Base-by-base conservation (phyloP, 2,797 vertebrate genomes). In the Coranthus polyacanthus region DNA sequence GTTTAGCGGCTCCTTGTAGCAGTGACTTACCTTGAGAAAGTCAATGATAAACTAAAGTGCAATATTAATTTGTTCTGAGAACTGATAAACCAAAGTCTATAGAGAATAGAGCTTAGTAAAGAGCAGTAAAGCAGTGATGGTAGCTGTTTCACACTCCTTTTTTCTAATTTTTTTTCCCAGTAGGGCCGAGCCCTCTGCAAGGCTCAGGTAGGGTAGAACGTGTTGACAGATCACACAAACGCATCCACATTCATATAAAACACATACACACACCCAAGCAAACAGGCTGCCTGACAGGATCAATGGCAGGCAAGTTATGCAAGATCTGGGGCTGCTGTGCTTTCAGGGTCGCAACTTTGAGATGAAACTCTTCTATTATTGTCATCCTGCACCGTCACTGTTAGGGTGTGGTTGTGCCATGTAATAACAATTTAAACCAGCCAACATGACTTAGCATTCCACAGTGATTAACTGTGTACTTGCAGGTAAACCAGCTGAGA, bases 211-310 rank as follows among this genome's bases (percentile, higher is more conserved):
- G 12, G 16, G 12, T 49, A 11, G 51, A 68, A 39, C 3, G 3
- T 74, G 64, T 59, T 72, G 72, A 69, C 65, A 70, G 46, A 79
- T 53, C 11, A 70, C 66, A 82, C 46, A 70, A 59, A 68, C 52
- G 15, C 26, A 66, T 36, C 61, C 45, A 71, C 59, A 43, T 3
- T 21, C 26, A 24, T 41, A 53, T 32, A 34, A 50, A n/a, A 38
- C 53, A 61, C 51, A 39, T 15, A 58, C 24, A 57, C 43, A 64
- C 24, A 36, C 29, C 8, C 20, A 5, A 12, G 22, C 3, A 2
- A 61, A 39, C 55, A 52, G 32, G 63, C 63, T 62, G 49, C 24
- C 45, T 16, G 60, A 43, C 64, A 21, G 70, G 54, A 69, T 76
- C 36, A 24, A 21, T 66, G 56, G 13, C 12, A 26, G 54, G 26